Conservation (phyloP, 2,888 invertebrate species). For the Meloe dianella region DNA sequence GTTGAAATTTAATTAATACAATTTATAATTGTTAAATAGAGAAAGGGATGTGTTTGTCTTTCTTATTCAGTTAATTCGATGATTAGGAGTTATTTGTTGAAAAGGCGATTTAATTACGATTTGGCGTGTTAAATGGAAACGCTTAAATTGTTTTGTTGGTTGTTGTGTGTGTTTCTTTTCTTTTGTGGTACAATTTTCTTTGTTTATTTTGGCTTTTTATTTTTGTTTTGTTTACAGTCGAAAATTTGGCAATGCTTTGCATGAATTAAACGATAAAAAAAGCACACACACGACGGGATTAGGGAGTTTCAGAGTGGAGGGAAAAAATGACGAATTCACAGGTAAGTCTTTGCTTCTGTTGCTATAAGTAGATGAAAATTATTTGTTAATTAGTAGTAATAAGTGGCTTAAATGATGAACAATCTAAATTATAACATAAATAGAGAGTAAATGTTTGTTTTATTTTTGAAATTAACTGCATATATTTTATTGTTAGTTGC, state of each 20-base stretch:
- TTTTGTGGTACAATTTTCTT: conserved; percentile 27
- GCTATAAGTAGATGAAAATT: conserved; percentile 46
- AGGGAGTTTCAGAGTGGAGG: conserved; percentile 20
- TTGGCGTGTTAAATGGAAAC: conserved; percentile 17
- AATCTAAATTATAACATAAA: too few species aligned
- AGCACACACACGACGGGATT: conserved; percentile 32
- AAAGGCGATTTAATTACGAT: conserved; percentile 9
- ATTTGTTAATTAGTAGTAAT: conserved; percentile 40
- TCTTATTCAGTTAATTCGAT: conserved; percentile 17
- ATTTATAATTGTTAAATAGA: conserved; percentile 21
- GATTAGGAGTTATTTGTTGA: conserved; percentile 24
- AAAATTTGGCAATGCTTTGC: conserved; percentile 42
- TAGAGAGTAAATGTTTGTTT: conserved; percentile 7
- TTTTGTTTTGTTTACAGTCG: conserved; percentile 45
- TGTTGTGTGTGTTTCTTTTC: conserved; percentile 19
- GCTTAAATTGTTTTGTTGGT: conserved; percentile 11
- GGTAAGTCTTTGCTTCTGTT: conserved; percentile 61
- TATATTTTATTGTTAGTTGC: not conserved
- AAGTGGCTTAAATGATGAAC: too few species aligned
- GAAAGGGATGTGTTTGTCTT: conserved; percentile 33
- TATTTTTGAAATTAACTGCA: too few species aligned
- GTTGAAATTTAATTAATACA: conserved; percentile 33
- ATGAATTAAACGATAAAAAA: conserved; percentile 37
- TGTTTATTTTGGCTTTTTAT: conserved; percentile 32
- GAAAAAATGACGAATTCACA: conserved; percentile 67